A percentile compares a stretch with the other conserved stretches of the same genome.
These are phyloP conservation scores for Chiloscyllium plagiosum DNA, from an alignment of 2,113 vertebrate genomes.

Conservation along the genomic window DNA sequence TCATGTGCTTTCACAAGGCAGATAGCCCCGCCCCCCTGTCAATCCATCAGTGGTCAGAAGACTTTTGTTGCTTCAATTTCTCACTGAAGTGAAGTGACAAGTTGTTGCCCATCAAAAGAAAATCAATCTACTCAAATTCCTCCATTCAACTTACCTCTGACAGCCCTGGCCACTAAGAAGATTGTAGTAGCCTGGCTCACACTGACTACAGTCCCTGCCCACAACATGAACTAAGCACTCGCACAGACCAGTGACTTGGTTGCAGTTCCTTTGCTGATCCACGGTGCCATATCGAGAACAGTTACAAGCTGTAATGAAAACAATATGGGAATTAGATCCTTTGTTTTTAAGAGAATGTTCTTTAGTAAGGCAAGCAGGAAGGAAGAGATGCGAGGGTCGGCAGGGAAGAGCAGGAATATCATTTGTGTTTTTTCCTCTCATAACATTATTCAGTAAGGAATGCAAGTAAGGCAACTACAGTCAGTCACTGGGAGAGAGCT, in stretches of 20 bases:
- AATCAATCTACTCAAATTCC: not conserved
- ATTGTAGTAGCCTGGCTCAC: conserved; percentile 84
- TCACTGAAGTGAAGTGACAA: not conserved
- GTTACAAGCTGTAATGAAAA: conserved; percentile 63
- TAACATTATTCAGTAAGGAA: not conserved
- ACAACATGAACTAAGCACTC: conserved; percentile 74
- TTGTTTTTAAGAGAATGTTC: not conserved
- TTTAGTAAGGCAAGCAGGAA: not conserved
- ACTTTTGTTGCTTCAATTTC: not conserved
- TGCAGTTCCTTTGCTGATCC: conserved; percentile 64
- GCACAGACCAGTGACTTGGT: conserved; percentile 82
- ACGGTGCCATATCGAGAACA: conserved; percentile 73
- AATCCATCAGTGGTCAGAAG: not conserved
- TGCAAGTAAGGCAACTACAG: not conserved
- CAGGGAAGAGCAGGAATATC: not conserved
- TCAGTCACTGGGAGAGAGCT: not conserved
- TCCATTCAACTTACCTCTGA: conserved; percentile 62
- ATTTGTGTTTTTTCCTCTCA: conserved; percentile 15
- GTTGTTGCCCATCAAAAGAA: not conserved
- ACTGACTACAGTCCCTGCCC: conserved; percentile 76
- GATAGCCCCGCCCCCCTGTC: not conserved
- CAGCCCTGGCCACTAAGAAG: conserved; percentile 78
- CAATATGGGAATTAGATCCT: not conserved
- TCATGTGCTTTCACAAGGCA: not conserved
- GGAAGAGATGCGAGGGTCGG: not conserved